Conservation (phyloP, 2,888 invertebrate species). For the Anoplius nigerrimus region DNA sequence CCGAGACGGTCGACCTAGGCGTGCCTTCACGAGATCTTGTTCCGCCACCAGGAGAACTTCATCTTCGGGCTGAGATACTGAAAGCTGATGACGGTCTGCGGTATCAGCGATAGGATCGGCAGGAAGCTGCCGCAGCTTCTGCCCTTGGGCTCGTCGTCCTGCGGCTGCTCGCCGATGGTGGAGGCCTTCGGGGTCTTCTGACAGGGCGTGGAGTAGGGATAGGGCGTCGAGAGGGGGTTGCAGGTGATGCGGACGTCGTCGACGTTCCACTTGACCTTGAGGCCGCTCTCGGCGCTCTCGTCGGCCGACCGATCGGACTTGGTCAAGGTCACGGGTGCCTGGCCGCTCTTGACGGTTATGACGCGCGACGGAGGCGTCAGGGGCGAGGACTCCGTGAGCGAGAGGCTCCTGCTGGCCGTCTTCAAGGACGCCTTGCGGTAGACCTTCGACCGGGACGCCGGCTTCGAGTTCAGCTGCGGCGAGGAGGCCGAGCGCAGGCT, state of each 20-base stretch:
- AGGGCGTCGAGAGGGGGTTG: constrained; percentile 66
- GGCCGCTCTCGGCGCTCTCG: constrained; percentile 16
- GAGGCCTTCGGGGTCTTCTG: constrained; percentile 42
- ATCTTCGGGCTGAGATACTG: constrained; percentile 76
- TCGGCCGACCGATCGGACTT: no score
- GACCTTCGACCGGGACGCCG: constrained; percentile 65
- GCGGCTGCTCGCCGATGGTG: constrained; percentile 37
- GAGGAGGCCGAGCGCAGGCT: constrained; percentile 65
- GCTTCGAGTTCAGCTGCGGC: constrained; percentile 61
- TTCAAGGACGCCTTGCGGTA: constrained; percentile 70
- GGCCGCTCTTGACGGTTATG: no score
- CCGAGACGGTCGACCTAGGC: constrained; percentile 60
- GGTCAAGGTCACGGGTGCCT: neutral
- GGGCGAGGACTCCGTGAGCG: constrained; percentile 13
- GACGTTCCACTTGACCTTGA: constrained; percentile 54
- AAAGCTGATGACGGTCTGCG: constrained; percentile 69
- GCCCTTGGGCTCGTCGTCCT: constrained; percentile 61
- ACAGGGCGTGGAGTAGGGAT: constrained; percentile 68
- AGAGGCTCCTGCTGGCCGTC: constrained; percentile 30
- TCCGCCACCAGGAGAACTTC: constrained; percentile 81
- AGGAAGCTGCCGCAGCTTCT: constrained; percentile 69
- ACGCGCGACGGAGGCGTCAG: no score
- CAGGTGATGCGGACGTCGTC: constrained; percentile 65
- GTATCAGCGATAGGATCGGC: constrained; percentile 69
- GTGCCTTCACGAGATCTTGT: constrained; percentile 80